Conservation (phyloP, 1,140 invertebrate species). For the Oedothorax gibbosus region DNA sequence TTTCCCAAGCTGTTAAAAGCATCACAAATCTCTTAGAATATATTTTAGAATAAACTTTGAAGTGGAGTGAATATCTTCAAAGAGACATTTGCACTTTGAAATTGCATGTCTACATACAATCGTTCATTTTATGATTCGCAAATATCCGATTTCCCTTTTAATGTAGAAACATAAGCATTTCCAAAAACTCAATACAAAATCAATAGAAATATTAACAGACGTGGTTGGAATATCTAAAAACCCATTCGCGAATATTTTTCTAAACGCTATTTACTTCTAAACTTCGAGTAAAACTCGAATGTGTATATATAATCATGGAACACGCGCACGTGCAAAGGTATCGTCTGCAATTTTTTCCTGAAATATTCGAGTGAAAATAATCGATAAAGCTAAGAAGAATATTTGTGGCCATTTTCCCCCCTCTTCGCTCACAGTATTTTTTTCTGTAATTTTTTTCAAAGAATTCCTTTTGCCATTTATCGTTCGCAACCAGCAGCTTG, state of each 20-base stretch:
- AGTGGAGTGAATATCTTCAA: too few relatives aligned
- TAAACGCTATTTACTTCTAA: constrained; percentile 27
- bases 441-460: constrained; percentile 16
- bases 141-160: too few relatives aligned
- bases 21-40: too few relatives aligned
- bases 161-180: too few relatives aligned
- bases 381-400: constrained; percentile 46
- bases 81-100: too few relatives aligned
- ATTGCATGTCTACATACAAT: too few relatives aligned
- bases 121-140: too few relatives aligned
- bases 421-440: too few relatives aligned
- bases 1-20: too few relatives aligned
- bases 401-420: constrained; percentile 19
- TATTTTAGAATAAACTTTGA: too few relatives aligned
- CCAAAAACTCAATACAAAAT: constrained; percentile 1
- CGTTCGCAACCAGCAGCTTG: constrained; percentile 51
- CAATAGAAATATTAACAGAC: background rate
- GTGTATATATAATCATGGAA: constrained; percentile 17
- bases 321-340: constrained; percentile 33
- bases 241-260: background rate
- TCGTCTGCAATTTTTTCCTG: constrained; percentile 18
- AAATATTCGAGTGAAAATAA: constrained; percentile 41
- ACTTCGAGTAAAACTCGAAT: background rate
- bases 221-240: constrained; percentile 3
- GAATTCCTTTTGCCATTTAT: constrained; percentile 39